Percentiles rank a stretch among this genome's conserved stretches.
These are phyloP conservation scores for Theretra japonica DNA, from an alignment of 2,888 invertebrate genomes.

Conservation along the genomic window DNA sequence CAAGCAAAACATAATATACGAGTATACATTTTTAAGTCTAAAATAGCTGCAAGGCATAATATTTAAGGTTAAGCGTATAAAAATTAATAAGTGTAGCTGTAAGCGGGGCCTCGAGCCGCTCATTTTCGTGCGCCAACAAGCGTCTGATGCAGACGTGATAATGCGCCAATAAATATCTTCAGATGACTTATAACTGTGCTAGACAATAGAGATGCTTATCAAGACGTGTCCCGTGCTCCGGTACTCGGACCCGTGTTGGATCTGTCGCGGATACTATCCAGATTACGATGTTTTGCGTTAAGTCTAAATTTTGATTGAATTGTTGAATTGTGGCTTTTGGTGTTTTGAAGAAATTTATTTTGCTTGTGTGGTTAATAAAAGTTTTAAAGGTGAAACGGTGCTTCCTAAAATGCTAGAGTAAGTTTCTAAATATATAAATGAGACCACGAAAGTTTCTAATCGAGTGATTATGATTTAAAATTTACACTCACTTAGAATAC, in stretches of 20 bases:
- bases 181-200: slow-evolving; percentile 51
- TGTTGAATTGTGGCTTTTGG: neutral
- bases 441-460: too few relatives aligned
- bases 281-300: slow-evolving; percentile 24
- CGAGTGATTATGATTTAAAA: too few relatives aligned
- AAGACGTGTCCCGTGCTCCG: slow-evolving; percentile 28
- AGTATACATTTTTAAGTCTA: too few relatives aligned
- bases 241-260: slow-evolving; percentile 25
- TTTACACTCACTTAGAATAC: too few relatives aligned
- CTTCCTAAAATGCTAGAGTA: too few relatives aligned
- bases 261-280: slow-evolving; percentile 23
- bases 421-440: too few relatives aligned
- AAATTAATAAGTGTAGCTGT: neutral
- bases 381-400: too few relatives aligned
- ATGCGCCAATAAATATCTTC: slow-evolving; percentile 58
- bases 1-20: too few relatives aligned
- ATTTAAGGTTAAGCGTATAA: neutral
- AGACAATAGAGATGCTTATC: slow-evolving; percentile 53
- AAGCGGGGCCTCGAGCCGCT: slow-evolving; percentile 3
- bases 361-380: too few relatives aligned
- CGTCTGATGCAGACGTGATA: slow-evolving; percentile 48
- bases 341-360: too few relatives aligned
- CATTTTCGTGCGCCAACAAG: slow-evolving; percentile 28
- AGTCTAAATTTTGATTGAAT: slow-evolving; percentile 18
- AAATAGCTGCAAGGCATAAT: neutral